These are phyloP conservation scores for Dilophus febrilis DNA, from an alignment of 2,888 invertebrate species.

Conservation along the genomic window DNA sequence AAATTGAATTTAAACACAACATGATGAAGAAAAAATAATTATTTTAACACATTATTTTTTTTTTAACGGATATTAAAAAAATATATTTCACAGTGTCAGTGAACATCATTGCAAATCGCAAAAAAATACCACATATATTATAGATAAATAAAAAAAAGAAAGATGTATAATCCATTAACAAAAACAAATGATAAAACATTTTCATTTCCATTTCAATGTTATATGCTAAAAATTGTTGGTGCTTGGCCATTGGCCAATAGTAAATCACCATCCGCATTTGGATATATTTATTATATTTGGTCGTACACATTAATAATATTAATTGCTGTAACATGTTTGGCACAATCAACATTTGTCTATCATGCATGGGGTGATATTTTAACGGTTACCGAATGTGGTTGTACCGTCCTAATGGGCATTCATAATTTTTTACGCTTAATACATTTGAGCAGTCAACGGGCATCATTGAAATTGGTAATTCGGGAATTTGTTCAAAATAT, in stretches of 20 bases:
- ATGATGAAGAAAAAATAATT: too few species aligned
- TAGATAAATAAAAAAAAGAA: too few species aligned
- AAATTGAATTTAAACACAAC: too few species aligned
- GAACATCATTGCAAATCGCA: too few species aligned
- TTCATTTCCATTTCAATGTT: slow-evolving; percentile 24
- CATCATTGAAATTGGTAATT: slow-evolving; percentile 18
- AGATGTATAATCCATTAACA: slow-evolving; percentile 1
- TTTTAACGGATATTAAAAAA: too few species aligned
- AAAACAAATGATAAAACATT: slow-evolving; percentile 10
- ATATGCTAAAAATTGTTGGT: slow-evolving; percentile 25
- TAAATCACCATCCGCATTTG: slow-evolving; percentile 3
- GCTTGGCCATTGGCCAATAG: slow-evolving; percentile 21
- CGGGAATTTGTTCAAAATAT: slow-evolving; percentile 21
- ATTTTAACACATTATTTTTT: too few species aligned
- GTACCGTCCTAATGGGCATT: slow-evolving; percentile 27
- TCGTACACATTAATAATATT: slow-evolving; percentile 23
- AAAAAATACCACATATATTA: too few species aligned
- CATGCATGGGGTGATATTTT: slow-evolving; percentile 22
- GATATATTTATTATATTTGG: slow-evolving; percentile 18
- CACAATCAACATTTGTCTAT: slow-evolving; percentile 22
- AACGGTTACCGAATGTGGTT: slow-evolving; percentile 26
- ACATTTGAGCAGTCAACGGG: slow-evolving; percentile 22
- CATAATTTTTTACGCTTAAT: slow-evolving; percentile 24
- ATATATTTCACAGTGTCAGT: too few species aligned
- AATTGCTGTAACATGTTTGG: slow-evolving; percentile 23